These are phyloP conservation scores for Echinarachnius parma DNA, from an alignment of 53 echinoderm and acorn worm species.

Conservation along the genomic window DNA sequence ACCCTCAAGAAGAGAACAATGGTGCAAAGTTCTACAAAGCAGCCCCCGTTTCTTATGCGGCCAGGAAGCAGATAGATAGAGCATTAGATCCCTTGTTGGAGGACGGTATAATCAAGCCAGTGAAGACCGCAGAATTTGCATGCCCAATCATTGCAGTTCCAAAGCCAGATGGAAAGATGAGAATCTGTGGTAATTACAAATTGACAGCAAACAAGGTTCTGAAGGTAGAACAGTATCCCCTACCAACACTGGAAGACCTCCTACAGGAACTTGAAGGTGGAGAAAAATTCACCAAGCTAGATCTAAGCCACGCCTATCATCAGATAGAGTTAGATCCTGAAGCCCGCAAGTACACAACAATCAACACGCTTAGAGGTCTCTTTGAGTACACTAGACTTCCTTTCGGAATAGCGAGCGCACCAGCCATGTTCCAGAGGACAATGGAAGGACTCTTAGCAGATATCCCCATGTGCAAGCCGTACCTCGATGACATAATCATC, in stretches of 20 bases:
- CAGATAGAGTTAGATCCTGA: conserved; percentile 55
- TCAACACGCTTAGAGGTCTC: conserved; percentile 66
- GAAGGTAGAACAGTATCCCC: conserved; percentile 50
- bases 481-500: too few relatives aligned
- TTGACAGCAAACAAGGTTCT: conserved; percentile 56
- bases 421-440: conserved; percentile 60
- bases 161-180: conserved; percentile 52
- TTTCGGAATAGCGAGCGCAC: conserved; percentile 59
- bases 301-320: conserved; percentile 62
- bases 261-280: conserved; percentile 63
- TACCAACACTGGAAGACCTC: conserved; percentile 53
- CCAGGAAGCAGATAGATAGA: conserved; percentile 40
- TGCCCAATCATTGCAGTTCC: conserved; percentile 51
- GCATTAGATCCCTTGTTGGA: conserved; percentile 45
- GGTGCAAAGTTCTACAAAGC: conserved; percentile 51
- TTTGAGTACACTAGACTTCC: conserved; percentile 55
- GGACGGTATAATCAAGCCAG: conserved; percentile 51
- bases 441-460: conserved; percentile 54
- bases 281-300: conserved; percentile 45
- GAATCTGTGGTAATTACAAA: conserved; percentile 66
- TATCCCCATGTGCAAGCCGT: too few relatives aligned
- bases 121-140: conserved; percentile 52
- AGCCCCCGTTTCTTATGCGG: conserved; percentile 52
- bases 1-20: conserved; percentile 25
- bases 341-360: conserved; percentile 48